Percentiles rank a stretch among this genome's conserved stretches.
These are phyloP conservation scores for Papilio polytes DNA, from an alignment of 1,140 invertebrate genomes.

Conservation along the genomic window DNA sequence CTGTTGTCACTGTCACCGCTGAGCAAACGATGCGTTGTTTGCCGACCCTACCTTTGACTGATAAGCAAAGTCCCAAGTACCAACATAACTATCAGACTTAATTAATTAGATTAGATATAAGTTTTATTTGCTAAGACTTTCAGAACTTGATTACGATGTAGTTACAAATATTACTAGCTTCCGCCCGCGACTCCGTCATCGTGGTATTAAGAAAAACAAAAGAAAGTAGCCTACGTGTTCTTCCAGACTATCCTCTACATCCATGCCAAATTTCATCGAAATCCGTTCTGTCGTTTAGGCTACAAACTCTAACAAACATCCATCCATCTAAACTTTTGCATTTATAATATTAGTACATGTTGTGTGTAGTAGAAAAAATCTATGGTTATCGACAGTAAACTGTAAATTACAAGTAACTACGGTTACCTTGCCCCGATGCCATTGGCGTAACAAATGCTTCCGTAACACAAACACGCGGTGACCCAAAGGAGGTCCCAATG, in stretches of 20 bases:
- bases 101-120: conserved; percentile 12
- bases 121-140: background rate
- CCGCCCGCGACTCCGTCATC: no score
- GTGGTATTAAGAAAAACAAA: no score
- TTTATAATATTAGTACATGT: no score
- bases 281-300: no score
- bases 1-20: conserved; percentile 45
- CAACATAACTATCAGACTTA: conserved; percentile 11
- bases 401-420: background rate
- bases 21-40: conserved; percentile 49
- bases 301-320: background rate
- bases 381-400: background rate
- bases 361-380: background rate
- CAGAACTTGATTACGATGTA: background rate
- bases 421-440: background rate
- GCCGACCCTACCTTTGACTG: conserved; percentile 68
- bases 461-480: background rate
- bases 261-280: no score
- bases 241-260: no score
- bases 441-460: conserved; percentile 23
- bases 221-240: no score
- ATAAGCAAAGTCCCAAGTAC: conserved; percentile 48
- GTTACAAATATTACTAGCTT: background rate
- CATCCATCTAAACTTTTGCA: no score
- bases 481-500: conserved; percentile 33